phyloP scores from a whole-genome alignment of 2,113 vertebrate species.

The Uria lomvia region DNA sequence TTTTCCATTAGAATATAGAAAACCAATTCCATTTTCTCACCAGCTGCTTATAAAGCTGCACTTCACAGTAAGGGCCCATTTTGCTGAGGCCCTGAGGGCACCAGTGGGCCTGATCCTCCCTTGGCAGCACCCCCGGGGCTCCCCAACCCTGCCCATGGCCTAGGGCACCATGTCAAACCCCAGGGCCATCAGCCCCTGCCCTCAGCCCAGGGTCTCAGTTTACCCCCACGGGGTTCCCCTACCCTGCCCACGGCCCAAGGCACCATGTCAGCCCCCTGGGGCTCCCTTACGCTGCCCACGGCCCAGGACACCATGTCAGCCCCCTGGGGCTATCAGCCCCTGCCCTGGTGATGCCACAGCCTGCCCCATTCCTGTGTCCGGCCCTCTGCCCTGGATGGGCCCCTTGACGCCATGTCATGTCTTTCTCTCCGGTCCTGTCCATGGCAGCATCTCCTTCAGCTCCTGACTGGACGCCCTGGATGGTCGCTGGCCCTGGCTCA shows the following conservation, averaged over 20 bases:
- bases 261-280: neutral
- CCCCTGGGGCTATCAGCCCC: too few relatives aligned
- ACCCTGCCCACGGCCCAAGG: neutral
- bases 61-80: neutral
- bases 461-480: neutral
- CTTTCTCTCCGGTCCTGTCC: neutral
- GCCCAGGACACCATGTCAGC: neutral
- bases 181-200: neutral
- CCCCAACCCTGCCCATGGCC: neutral
- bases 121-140: neutral
- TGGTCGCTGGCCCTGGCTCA: neutral
- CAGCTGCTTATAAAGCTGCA: neutral
- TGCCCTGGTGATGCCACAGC: accelerated
- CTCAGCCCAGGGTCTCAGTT: accelerated
- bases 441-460: neutral
- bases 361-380: too few relatives aligned
- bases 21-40: neutral
- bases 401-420: accelerated
- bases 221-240: neutral
- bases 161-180: neutral
- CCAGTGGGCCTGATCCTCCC: neutral
- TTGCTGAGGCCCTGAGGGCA: neutral
- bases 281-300: too few relatives aligned
- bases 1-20: neutral
- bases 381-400: neutral